Evolutionary conservation across 2,888 invertebrate species (phyloP), one percentile per base, ranked within the genome.

Genomic region (Sesia apiformis): DNA sequence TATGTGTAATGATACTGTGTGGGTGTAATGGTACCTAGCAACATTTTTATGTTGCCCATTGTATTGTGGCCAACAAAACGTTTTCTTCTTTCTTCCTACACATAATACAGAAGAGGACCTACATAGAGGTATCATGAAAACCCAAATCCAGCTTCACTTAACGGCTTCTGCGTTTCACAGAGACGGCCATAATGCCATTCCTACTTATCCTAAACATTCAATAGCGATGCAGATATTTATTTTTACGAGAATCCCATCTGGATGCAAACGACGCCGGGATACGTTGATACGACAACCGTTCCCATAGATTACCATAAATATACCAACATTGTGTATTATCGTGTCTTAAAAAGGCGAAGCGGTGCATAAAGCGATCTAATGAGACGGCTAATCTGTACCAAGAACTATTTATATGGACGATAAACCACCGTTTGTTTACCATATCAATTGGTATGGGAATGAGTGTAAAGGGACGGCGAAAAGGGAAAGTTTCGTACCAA

Each of bases 381-480:
- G 74, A 74, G 63, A 63, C 76, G 72, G 64, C 69, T 80, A 80
- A 81, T 78, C 23, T 70, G 68, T 57, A 57, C 56, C 56, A 58
- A 60, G 61, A 62, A 68, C 70, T 67, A 70, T 70, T 64, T 64
- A 62, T 63, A 59, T 59, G 62, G 55, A 52, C 59, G 55, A 66
- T 65, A 66, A 63, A 63, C 50, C 49, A 61, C 23, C 56, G 62
- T 63, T 67, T 73, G 69, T 67, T 79, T 75, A 74, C 70, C 75
- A 77, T 78, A 79, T 74, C 78, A 78, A 78, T 80, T 66, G 67
- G 52, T 58, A 65, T 63, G 62, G 67, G 61, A 74, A 73, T 73
- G 72, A 71, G 60, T 61, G 58, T 58, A 61, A 59, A 58, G 64
- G 64, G 66, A 59, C 54, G 8, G 58, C 65, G 67, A 60, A 66